Evolutionary conservation across 2,113 vertebrate species (phyloP).

Genomic region (Mungos mungo): DNA sequence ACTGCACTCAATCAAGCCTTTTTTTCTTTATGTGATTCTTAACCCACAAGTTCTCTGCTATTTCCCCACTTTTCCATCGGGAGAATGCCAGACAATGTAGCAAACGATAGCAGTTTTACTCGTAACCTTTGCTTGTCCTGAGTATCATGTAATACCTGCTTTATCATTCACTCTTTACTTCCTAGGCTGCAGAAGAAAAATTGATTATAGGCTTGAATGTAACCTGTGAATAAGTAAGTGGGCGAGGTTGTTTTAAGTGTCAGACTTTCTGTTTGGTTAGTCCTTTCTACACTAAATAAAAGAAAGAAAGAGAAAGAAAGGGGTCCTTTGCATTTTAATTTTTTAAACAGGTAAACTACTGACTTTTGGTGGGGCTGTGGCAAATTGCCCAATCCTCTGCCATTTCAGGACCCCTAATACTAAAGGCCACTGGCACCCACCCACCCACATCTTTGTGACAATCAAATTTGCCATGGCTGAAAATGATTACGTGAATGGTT

Average conservation of each 20-base stretch:
- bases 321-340: not conserved
- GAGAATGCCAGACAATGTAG: not conserved
- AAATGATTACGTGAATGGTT: not conserved
- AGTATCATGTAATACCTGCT: not conserved
- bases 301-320: not conserved
- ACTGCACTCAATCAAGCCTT: not conserved
- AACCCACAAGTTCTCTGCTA: not conserved
- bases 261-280: not conserved
- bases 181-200: not conserved
- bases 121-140: not conserved
- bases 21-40: not conserved
- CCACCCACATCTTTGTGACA: not conserved
- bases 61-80: not conserved
- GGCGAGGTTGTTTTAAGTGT: not conserved
- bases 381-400: not conserved
- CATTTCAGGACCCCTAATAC: not conserved
- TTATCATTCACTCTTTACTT: not conserved
- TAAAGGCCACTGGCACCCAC: too few relatives aligned
- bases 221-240: not conserved
- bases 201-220: not conserved
- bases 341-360: not conserved
- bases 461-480: not conserved
- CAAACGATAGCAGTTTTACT: not conserved
- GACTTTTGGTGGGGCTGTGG: not conserved
- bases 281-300: not conserved